Percentiles rank a stretch among this genome's conserved stretches.
Conservation (phyloP, 2,888 invertebrate genomes). For the Hoplodrina ambigua region DNA sequence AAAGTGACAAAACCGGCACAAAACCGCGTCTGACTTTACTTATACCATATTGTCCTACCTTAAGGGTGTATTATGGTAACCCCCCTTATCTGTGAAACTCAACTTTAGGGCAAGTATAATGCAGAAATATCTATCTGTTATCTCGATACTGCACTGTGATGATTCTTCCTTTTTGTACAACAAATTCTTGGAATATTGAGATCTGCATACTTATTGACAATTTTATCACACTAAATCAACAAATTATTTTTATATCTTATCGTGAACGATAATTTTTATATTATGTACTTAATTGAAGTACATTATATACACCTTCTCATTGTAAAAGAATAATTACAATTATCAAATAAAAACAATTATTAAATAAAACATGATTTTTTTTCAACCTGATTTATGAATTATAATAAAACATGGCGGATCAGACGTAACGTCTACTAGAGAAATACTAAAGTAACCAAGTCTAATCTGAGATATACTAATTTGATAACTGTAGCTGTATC, state of each 20-base stretch:
- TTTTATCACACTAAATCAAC: constrained; percentile 29
- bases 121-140: not conserved
- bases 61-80: not conserved
- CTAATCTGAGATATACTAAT: too few relatives aligned
- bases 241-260: constrained; percentile 39
- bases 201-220: constrained; percentile 44
- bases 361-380: not conserved
- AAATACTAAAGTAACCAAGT: too few relatives aligned
- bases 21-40: too few relatives aligned
- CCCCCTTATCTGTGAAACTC: not conserved
- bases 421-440: not conserved
- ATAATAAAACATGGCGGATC: not conserved
- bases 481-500: too few relatives aligned
- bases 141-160: constrained; percentile 17
- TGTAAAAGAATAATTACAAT: constrained; percentile 13
- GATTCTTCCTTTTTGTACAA: not conserved
- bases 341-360: constrained; percentile 20
- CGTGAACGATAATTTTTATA: constrained; percentile 29
- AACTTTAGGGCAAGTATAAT: too few relatives aligned
- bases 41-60: too few relatives aligned
- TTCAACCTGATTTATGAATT: not conserved
- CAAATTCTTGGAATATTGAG: constrained; percentile 37
- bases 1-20: too few relatives aligned
- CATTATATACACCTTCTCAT: constrained; percentile 8
- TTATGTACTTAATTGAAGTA: constrained; percentile 16